Evolutionary conservation across 2,888 invertebrate genomes (phyloP).

Genomic region (Dyspetes luteomarginatus): DNA sequence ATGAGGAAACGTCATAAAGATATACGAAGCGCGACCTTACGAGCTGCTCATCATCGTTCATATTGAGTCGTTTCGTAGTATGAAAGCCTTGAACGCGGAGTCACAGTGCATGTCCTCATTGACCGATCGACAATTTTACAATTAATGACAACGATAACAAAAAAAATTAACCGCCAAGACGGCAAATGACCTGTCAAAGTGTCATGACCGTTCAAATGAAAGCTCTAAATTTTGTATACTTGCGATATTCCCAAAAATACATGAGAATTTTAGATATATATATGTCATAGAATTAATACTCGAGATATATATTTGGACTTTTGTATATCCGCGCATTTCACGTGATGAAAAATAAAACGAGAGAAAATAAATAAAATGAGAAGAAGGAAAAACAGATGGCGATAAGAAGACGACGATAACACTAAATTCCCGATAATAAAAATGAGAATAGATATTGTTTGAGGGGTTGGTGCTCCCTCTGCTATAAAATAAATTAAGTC

Average conservation of each 20-base stretch:
- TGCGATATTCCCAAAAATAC: background rate
- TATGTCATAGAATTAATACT: background rate
- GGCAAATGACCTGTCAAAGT: too few relatives aligned
- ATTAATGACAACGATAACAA: slow-evolving; percentile 12
- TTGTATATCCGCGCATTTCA: background rate
- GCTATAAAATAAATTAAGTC: slow-evolving; percentile 19
- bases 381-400: background rate
- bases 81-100: background rate
- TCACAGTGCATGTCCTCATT: background rate
- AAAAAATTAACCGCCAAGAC: too few relatives aligned
- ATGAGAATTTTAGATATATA: background rate
- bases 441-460: slow-evolving; percentile 27
- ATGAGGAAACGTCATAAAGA: slow-evolving; percentile 52
- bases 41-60: background rate
- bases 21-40: slow-evolving; percentile 23
- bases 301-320: background rate
- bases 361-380: background rate
- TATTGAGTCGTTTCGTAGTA: slow-evolving; percentile 30
- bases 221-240: too few relatives aligned
- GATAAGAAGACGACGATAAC: slow-evolving; percentile 24
- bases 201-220: too few relatives aligned
- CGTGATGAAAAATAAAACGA: background rate
- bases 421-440: background rate
- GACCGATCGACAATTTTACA: background rate
- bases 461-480: background rate